phyloP scores from a whole-genome alignment of 2,113 vertebrate species.

The Psilopsiagon aurifrons region DNA sequence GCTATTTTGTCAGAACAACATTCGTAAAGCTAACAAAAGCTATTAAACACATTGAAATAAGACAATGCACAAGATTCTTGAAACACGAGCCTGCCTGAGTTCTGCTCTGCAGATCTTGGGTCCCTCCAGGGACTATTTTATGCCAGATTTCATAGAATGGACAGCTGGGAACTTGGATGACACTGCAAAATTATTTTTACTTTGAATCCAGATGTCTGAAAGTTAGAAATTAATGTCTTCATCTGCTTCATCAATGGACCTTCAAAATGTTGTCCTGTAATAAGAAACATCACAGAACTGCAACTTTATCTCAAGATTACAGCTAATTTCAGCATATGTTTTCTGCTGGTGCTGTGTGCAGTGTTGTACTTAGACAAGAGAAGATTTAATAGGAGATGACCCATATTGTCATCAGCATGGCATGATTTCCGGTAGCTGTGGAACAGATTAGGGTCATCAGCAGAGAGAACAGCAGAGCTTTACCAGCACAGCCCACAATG shows the following conservation, averaged over 20 bases:
- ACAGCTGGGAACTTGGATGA: neutral
- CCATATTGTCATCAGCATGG: constrained; percentile 33
- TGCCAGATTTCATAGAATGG: neutral
- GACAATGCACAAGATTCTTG: neutral
- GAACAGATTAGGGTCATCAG: constrained; percentile 67
- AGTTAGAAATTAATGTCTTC: neutral
- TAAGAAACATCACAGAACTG: neutral
- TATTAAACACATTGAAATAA: neutral
- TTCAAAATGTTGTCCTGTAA: neutral
- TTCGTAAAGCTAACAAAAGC: neutral
- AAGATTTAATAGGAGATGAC: constrained; percentile 32
- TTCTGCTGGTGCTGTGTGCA: neutral
- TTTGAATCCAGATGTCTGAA: neutral
- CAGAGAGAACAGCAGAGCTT: constrained; percentile 39
- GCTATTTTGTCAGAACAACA: neutral
- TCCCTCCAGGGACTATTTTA: neutral
- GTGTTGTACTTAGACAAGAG: neutral
- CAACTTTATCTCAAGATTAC: neutral
- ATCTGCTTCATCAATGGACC: neutral
- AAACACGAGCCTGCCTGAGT: constrained; percentile 18
- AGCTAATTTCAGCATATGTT: neutral
- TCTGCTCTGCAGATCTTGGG: neutral
- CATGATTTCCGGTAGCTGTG: constrained; percentile 24
- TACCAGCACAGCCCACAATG: constrained; percentile 48
- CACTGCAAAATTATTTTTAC: neutral